These are phyloP conservation scores for Todus mexicanus DNA, from an alignment of 2,797 vertebrate genomes.

Conservation along the genomic window DNA sequence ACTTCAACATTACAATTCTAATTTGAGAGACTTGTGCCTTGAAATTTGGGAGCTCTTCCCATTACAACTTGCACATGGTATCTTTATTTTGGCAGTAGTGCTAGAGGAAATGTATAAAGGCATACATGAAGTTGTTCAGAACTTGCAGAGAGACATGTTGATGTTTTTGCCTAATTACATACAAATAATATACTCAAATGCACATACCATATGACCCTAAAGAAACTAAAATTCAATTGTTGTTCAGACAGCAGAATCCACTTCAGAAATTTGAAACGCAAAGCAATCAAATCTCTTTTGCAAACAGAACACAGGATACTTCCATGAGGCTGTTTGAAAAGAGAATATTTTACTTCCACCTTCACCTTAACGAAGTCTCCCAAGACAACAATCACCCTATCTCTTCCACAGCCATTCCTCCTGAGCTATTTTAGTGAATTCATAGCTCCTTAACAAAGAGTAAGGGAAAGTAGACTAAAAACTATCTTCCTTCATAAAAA, in stretches of 20 bases:
- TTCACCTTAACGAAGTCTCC: not conserved
- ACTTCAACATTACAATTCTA: not conserved
- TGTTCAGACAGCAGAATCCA: not conserved
- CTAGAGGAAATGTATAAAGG: not conserved
- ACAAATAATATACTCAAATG: not conserved
- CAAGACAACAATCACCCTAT: not conserved
- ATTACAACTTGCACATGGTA: not conserved
- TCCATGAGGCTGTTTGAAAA: not conserved
- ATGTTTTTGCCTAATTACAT: not conserved
- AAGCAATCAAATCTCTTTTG: not conserved
- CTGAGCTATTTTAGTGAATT: not conserved
- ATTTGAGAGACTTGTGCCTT: not conserved
- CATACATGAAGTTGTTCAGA: not conserved
- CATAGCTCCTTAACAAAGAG: not conserved
- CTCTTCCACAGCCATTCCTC: not conserved
- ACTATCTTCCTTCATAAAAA: not conserved
- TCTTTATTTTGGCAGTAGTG: not conserved
- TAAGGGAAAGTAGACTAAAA: not conserved
- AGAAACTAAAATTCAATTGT: not conserved
- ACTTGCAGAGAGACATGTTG: not conserved
- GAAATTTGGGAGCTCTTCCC: not conserved
- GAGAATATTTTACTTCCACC: not conserved
- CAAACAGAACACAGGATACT: not conserved
- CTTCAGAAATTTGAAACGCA: not conserved
- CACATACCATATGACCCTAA: not conserved